Conservation (phyloP, 2,888 invertebrate species). For the Ectobius pallidus region DNA sequence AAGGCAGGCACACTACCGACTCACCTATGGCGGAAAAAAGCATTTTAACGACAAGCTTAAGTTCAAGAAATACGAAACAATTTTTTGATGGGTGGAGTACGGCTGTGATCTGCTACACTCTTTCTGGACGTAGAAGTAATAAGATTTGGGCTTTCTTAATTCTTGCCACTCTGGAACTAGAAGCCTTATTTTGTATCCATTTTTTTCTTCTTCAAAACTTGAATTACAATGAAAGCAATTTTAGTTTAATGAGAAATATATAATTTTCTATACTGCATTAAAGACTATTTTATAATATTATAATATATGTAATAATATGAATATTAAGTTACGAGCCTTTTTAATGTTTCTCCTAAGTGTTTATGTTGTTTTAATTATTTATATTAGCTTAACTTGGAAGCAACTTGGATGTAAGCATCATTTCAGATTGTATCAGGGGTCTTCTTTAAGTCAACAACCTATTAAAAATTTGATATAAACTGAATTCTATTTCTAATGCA, state of each 20-base stretch:
- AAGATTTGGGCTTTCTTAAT: too few relatives aligned
- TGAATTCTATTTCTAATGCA: too few relatives aligned
- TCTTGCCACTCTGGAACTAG: neutral
- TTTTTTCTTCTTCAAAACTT: neutral
- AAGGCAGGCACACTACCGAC: too few relatives aligned
- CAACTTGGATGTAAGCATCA: conserved; percentile 37
- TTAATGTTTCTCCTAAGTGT: neutral
- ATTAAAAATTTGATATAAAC: neutral
- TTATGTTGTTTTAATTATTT: conserved; percentile 9
- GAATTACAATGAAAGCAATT: conserved; percentile 2
- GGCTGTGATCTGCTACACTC: too few relatives aligned
- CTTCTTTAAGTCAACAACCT: too few relatives aligned
- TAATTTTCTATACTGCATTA: conserved; percentile 18
- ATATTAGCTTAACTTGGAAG: conserved; percentile 35
- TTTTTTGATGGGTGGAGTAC: too few relatives aligned
- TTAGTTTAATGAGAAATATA: conserved; percentile 1
- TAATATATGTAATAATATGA: conserved; percentile 8
- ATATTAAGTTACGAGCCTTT: conserved; percentile 30
- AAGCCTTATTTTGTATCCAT: neutral
- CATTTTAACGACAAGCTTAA: too few relatives aligned
- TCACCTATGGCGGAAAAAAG: too few relatives aligned
- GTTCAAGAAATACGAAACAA: too few relatives aligned
- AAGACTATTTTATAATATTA: conserved; percentile 22
- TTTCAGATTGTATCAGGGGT: conserved; percentile 15
- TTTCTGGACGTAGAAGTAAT: too few relatives aligned